A percentile compares a stretch with the other conserved stretches of the same genome.
Evolutionary conservation across 1,140 invertebrate species (phyloP).

Genomic region (Riptortus pedestris): DNA sequence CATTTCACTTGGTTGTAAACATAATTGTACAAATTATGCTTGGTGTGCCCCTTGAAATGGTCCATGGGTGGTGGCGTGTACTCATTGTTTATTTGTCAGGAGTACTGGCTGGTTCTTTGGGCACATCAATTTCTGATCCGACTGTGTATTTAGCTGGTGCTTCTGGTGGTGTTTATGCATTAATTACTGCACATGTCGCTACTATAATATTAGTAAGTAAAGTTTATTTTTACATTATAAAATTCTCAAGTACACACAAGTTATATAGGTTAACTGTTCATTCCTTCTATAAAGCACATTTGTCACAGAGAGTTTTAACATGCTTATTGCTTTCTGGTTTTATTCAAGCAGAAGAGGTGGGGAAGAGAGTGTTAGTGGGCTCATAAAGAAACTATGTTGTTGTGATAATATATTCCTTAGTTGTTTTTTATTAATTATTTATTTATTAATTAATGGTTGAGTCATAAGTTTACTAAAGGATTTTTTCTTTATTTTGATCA

Average conservation of each 20-base stretch:
- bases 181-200: constrained; percentile 90
- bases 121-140: constrained; percentile 83
- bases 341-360: too few relatives aligned
- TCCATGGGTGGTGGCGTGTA: constrained; percentile 88
- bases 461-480: too few relatives aligned
- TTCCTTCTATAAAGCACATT: neutral
- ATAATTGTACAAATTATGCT: constrained; percentile 82
- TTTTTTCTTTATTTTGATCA: too few relatives aligned
- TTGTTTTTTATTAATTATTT: too few relatives aligned
- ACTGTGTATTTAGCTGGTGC: constrained; percentile 81
- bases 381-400: too few relatives aligned
- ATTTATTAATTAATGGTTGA: too few relatives aligned
- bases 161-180: constrained; percentile 89
- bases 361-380: too few relatives aligned
- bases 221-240: neutral
- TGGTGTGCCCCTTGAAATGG: constrained; percentile 88
- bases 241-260: too few relatives aligned
- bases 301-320: neutral
- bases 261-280: too few relatives aligned
- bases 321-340: neutral
- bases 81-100: constrained; percentile 68
- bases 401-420: too few relatives aligned
- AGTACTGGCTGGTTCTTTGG: constrained; percentile 74
- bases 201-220: constrained; percentile 79
- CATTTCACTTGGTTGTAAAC: constrained; percentile 82